phyloP scores from a whole-genome alignment of 2,888 invertebrate genomes.

The Lasioglossum leucozonium region DNA sequence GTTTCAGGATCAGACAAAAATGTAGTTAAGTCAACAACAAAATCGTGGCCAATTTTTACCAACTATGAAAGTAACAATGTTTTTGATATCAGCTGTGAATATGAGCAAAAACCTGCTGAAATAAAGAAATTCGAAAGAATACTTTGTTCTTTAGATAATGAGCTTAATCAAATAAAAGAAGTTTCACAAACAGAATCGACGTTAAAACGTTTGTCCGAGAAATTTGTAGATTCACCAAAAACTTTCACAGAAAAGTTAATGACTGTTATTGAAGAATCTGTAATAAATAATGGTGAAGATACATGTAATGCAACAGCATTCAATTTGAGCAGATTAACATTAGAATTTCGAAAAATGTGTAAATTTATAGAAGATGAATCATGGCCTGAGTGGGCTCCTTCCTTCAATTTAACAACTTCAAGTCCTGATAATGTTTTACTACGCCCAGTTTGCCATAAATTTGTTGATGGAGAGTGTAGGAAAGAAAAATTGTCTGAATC shows the following conservation, averaged over 20 bases:
- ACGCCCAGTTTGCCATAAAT: background rate
- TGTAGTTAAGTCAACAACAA: background rate
- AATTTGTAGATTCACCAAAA: conserved; percentile 73
- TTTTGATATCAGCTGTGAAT: background rate
- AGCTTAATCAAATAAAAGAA: conserved; percentile 48
- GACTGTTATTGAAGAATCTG: conserved; percentile 79
- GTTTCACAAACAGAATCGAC: conserved; percentile 48
- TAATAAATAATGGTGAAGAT: conserved; percentile 60
- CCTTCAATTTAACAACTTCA: conserved; percentile 47
- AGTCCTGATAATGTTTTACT: background rate
- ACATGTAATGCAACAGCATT: conserved; percentile 59
- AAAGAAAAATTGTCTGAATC: conserved; percentile 24
- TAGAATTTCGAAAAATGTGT: conserved; percentile 77
- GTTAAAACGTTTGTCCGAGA: conserved; percentile 73
- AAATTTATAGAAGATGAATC: conserved; percentile 81
- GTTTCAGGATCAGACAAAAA: background rate
- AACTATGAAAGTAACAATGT: background rate
- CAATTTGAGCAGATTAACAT: conserved; percentile 75
- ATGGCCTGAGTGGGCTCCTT: conserved; percentile 75
- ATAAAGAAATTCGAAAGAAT: conserved; percentile 49
- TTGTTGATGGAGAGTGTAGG: background rate
- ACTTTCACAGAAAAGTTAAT: conserved; percentile 78
- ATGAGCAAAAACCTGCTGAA: background rate
- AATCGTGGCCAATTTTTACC: background rate
- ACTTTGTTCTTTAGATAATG: conserved; percentile 50